These are phyloP conservation scores for Carlito syrichta DNA, from an alignment of 2,113 vertebrate genomes.

Conservation along the genomic window DNA sequence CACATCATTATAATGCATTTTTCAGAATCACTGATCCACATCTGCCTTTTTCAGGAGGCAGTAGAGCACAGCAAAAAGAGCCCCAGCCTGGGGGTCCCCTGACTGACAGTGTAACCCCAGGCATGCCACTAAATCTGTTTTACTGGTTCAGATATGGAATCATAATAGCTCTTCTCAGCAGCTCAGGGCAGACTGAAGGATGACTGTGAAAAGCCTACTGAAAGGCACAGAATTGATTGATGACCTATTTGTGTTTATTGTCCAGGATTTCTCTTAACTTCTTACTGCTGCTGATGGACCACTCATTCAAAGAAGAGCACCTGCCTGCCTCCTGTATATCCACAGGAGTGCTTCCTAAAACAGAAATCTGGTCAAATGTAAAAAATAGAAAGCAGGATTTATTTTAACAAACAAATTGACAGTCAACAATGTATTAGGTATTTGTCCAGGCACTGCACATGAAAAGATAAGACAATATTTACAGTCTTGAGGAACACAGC, in stretches of 20 bases:
- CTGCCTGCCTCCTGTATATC: neutral
- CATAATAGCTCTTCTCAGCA: neutral
- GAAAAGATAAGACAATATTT: neutral
- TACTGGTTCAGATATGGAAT: neutral
- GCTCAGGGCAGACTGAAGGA: neutral
- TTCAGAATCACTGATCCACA: neutral
- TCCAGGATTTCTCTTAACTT: neutral
- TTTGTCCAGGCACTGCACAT: neutral
- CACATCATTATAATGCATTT: neutral
- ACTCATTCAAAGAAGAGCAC: neutral
- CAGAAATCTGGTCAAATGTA: conserved; percentile 11
- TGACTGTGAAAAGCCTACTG: neutral
- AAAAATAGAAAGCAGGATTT: neutral
- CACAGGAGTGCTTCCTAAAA: conserved; percentile 1
- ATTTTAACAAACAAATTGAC: neutral
- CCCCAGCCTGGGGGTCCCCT: neutral
- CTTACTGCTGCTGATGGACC: neutral
- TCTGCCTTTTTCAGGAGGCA: neutral
- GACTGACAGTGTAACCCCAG: neutral
- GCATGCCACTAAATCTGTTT: neutral
- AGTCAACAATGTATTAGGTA: neutral
- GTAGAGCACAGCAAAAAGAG: neutral
- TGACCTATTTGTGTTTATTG: neutral
- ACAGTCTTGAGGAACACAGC: neutral
- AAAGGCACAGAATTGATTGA: neutral